Percentiles rank a stretch among this genome's conserved stretches.
These are phyloP conservation scores for Strigops habroptila DNA, from an alignment of 2,113 vertebrate species.

Conservation along the genomic window DNA sequence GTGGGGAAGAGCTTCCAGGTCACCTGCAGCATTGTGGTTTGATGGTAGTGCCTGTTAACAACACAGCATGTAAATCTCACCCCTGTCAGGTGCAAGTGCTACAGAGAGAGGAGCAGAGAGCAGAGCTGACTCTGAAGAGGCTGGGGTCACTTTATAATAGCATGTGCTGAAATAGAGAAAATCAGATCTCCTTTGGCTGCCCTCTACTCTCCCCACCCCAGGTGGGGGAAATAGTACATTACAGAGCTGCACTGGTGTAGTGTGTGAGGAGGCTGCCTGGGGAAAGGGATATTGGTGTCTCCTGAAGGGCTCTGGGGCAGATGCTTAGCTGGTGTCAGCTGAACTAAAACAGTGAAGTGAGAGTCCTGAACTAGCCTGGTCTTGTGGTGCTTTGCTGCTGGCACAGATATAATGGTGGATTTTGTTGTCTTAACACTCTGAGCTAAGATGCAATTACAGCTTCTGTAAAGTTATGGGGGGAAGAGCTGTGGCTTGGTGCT, in stretches of 20 bases:
- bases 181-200: neutral
- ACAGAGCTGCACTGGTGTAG: neutral
- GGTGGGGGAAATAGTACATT: neutral
- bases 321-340: neutral
- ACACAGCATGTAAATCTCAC: fast-evolving
- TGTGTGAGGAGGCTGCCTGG: neutral
- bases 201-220: neutral
- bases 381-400: neutral
- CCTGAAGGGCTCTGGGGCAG: neutral
- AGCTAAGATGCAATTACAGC: neutral
- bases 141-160: neutral
- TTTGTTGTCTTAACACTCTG: neutral
- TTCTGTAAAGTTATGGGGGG: neutral
- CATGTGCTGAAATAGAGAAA: neutral
- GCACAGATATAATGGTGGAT: fast-evolving
- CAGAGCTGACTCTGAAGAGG: neutral
- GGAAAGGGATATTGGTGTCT: neutral
- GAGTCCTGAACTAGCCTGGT: neutral
- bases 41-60: neutral
- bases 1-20: neutral
- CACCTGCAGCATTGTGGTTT: neutral
- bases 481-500: neutral
- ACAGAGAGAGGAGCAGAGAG: neutral
- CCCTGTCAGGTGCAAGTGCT: fast-evolving
- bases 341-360: neutral